These are phyloP conservation scores for Nannoperca obscura DNA, from an alignment of 2,797 vertebrate genomes.

Conservation along the genomic window DNA sequence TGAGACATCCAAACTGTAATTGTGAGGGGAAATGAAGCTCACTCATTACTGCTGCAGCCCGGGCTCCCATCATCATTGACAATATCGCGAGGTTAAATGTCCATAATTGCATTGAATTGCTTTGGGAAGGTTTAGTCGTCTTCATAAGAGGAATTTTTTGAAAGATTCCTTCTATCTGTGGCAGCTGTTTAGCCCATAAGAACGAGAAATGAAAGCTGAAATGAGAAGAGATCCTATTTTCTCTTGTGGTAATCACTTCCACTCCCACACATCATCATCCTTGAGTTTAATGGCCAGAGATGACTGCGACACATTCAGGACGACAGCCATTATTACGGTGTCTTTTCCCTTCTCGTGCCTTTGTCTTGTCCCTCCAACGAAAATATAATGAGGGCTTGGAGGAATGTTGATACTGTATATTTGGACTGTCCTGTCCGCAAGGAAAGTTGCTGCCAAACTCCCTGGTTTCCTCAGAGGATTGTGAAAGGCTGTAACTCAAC, in stretches of 20 bases:
- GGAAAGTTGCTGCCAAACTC: conserved; percentile 71
- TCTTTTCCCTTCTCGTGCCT: conserved; percentile 29
- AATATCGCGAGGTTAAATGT: conserved; percentile 17
- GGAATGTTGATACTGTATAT: conserved; percentile 73
- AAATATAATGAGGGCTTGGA: conserved; percentile 67
- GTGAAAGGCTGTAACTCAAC: conserved; percentile 79
- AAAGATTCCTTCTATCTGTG: conserved; percentile 20
- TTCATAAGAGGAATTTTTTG: conserved; percentile 10
- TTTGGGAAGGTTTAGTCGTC: conserved; percentile 37
- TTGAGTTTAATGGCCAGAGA: conserved; percentile 40
- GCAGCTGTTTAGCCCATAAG: conserved; percentile 22
- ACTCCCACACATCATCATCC: conserved; percentile 38
- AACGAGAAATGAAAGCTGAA: conserved; percentile 64
- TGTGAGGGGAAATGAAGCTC: conserved; percentile 13
- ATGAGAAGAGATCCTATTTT: conserved; percentile 39
- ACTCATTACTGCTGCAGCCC: conserved; percentile 13
- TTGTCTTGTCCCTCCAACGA: conserved; percentile 57
- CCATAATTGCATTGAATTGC: conserved; percentile 26
- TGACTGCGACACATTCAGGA: conserved; percentile 31
- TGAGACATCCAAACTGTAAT: conserved; percentile 25
- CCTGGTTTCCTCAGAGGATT: conserved; percentile 76
- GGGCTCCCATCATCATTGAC: conserved; percentile 27
- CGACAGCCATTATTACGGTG: conserved; percentile 30
- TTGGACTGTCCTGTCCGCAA: conserved; percentile 73
- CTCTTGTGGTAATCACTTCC: conserved; percentile 52